phyloP scores from a whole-genome alignment of 2,113 vertebrate genomes.

The Aegotheles bennettii region DNA sequence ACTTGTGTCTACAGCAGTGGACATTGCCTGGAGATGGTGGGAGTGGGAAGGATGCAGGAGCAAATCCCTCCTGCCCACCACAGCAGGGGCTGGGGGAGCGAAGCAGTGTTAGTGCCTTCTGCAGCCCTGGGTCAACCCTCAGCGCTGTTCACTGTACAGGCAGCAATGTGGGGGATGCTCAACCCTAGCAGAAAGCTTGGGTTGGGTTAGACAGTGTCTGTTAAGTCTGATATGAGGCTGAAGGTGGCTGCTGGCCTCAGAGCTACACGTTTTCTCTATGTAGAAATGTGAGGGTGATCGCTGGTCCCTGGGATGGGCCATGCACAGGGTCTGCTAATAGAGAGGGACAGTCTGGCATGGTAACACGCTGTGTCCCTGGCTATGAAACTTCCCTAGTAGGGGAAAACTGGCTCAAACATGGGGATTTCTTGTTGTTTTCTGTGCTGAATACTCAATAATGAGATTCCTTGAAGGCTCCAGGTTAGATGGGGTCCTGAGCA shows the following conservation, averaged over 20 bases:
- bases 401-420: background rate
- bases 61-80: background rate
- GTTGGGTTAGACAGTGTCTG: background rate
- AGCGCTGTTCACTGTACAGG: rapidly evolving
- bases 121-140: background rate
- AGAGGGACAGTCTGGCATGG: background rate
- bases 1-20: too few relatives aligned
- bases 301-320: background rate
- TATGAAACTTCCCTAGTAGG: background rate
- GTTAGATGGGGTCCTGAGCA: too few relatives aligned
- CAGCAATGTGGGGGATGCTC: rapidly evolving
- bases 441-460: too few relatives aligned
- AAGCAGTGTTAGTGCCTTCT: rapidly evolving
- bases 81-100: background rate
- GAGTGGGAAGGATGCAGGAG: background rate
- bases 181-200: background rate
- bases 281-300: background rate
- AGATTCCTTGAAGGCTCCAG: too few relatives aligned
- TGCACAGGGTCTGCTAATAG: rapidly evolving
- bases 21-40: rapidly evolving
- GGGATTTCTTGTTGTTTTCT: too few relatives aligned
- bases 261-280: rapidly evolving
- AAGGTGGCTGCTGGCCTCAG: background rate
- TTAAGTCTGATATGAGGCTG: rapidly evolving
- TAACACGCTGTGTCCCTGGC: background rate